Evolutionary conservation across 2,797 vertebrate genomes (phyloP).

Genomic region (Salmo trutta): DNA sequence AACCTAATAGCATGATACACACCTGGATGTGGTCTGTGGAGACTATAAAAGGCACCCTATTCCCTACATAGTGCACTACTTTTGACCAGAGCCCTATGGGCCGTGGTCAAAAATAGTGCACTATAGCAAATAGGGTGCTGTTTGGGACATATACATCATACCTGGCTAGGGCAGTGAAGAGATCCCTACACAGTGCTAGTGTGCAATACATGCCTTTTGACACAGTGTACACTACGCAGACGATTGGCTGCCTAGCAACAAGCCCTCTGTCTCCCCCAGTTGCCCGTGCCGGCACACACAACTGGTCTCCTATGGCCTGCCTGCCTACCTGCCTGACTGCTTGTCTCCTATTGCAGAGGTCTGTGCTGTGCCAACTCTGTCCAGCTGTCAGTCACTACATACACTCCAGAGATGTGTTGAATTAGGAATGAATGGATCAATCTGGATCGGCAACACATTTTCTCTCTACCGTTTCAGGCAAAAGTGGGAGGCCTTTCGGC

Average conservation of each 20-base stretch:
- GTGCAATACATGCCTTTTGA: constrained; percentile 56
- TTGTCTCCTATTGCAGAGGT: constrained; percentile 41
- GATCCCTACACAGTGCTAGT: not conserved
- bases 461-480: not conserved
- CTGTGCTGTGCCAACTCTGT: constrained; percentile 45
- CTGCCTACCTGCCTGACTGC: not conserved
- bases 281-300: constrained; percentile 48
- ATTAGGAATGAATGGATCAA: not conserved
- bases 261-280: constrained; percentile 45
- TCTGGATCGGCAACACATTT: not conserved
- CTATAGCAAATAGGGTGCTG: not conserved
- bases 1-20: not conserved
- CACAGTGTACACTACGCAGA: constrained; percentile 30
- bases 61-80: not conserved
- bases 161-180: not conserved
- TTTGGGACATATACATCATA: not conserved
- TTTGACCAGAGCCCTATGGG: not conserved
- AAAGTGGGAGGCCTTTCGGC: not conserved
- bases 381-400: constrained; percentile 59
- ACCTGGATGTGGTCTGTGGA: not conserved
- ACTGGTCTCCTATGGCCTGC: constrained; percentile 43
- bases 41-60: not conserved
- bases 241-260: constrained; percentile 67
- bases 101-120: too few relatives aligned
- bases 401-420: constrained; percentile 17